A percentile compares a stretch with the other conserved stretches of the same genome.
Conservation (phyloP, 2,888 invertebrate genomes). For the Machimus atricapillus region DNA sequence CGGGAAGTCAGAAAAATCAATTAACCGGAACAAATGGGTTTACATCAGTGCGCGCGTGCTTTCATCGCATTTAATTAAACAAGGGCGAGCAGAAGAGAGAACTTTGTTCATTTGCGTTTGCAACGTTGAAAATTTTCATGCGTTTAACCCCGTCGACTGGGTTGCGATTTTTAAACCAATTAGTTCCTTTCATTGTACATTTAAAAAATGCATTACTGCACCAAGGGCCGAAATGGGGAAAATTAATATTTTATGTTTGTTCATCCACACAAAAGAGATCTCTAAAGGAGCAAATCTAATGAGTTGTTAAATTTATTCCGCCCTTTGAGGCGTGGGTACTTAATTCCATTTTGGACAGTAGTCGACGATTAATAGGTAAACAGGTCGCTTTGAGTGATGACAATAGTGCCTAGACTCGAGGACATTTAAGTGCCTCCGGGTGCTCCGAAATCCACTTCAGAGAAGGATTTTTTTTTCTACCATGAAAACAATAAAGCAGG, state of each 20-base stretch:
- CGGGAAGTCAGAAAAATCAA: not conserved
- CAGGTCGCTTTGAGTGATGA: not conserved
- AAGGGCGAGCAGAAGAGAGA: not conserved
- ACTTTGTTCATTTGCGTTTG: not conserved
- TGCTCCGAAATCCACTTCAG: not conserved
- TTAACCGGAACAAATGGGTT: not conserved
- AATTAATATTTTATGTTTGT: not conserved
- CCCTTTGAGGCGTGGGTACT: not conserved
- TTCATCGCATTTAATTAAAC: constrained; percentile 4
- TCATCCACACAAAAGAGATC: not conserved
- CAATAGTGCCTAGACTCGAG: not conserved
- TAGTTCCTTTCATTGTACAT: constrained; percentile 2
- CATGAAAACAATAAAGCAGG: not conserved
- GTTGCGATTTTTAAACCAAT: not conserved
- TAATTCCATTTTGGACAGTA: not conserved
- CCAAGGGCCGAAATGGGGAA: not conserved
- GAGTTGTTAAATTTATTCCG: not conserved
- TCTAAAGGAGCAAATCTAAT: not conserved
- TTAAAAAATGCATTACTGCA: not conserved
- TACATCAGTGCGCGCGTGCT: not conserved
- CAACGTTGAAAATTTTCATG: not conserved
- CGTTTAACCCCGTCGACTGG: not conserved
- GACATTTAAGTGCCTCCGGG: not conserved
- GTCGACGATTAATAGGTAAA: not conserved
- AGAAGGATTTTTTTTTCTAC: not conserved